Conservation (phyloP, 2,888 invertebrate genomes). For the Deroplatys truncata region DNA sequence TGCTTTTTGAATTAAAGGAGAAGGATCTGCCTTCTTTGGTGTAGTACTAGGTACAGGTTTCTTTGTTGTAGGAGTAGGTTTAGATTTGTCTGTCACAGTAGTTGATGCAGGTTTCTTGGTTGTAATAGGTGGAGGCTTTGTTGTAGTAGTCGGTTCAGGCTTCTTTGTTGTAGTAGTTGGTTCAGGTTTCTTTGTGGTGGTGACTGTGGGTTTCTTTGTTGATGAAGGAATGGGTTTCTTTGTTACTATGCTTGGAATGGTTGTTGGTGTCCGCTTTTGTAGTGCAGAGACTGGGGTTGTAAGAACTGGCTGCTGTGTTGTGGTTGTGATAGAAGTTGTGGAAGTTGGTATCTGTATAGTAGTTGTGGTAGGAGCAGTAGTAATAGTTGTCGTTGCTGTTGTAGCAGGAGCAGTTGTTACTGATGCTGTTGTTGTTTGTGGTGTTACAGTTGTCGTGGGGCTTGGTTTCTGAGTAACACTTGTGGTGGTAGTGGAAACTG, state of each 20-base stretch:
- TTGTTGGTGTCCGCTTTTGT: conserved; percentile 9
- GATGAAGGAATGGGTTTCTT: conserved; percentile 37
- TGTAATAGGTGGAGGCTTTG: conserved; percentile 24
- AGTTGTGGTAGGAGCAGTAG: conserved; percentile 28
- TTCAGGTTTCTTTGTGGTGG: too few species aligned
- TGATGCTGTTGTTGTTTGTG: neutral
- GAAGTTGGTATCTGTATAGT: conserved; percentile 19
- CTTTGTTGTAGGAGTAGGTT: neutral
- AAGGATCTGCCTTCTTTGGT: neutral
- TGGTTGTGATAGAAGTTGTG: conserved; percentile 23
- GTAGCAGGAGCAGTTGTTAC: conserved; percentile 22
- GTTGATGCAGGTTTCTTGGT: conserved; percentile 17
- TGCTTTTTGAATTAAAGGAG: neutral
- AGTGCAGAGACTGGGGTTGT: conserved; percentile 29
- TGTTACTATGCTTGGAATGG: conserved; percentile 30
- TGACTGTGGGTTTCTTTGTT: conserved; percentile 34
- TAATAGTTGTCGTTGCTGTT: conserved; percentile 26
- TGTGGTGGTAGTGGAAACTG: conserved; percentile 30
- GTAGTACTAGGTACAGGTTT: neutral
- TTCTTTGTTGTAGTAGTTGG: conserved; percentile 26
- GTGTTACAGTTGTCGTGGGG: conserved; percentile 19
- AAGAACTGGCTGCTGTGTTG: neutral
- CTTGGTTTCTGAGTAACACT: conserved; percentile 20
- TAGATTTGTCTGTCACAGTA: conserved; percentile 28
- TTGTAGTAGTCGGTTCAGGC: neutral